These are phyloP conservation scores for Metalampra italica DNA, from an alignment of 2,888 invertebrate genomes.

Conservation along the genomic window DNA sequence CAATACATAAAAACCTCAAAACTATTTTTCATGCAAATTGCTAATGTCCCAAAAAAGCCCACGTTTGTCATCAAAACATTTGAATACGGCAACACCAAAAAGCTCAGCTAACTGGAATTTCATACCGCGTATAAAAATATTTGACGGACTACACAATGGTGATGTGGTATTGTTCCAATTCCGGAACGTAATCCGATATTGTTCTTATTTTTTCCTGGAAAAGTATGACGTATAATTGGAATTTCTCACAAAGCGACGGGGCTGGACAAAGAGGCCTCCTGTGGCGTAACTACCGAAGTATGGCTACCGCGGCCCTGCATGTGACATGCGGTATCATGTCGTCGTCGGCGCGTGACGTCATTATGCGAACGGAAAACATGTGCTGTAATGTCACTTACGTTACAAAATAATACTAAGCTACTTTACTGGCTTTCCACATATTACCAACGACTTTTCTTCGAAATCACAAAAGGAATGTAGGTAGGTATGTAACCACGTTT, in stretches of 20 bases:
- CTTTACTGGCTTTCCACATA: no score
- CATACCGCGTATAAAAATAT: constrained; percentile 14
- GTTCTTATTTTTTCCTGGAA: constrained; percentile 26
- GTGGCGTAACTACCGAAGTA: background rate
- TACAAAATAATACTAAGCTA: no score
- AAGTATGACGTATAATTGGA: constrained; percentile 56
- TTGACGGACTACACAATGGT: constrained; percentile 28
- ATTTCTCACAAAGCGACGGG: constrained; percentile 49
- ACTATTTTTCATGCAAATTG: no score
- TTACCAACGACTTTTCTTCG: no score
- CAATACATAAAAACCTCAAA: no score
- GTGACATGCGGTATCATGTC: constrained; percentile 8
- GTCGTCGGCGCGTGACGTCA: background rate
- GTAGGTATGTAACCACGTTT: no score
- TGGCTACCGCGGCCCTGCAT: constrained; percentile 10
- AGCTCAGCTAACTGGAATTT: background rate
- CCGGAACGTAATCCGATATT: constrained; percentile 33
- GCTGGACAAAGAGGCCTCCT: constrained; percentile 35
- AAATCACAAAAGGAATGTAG: no score
- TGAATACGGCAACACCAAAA: background rate
- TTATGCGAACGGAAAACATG: no score
- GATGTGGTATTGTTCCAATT: constrained; percentile 37
- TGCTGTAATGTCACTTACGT: no score
- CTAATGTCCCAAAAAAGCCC: no score
- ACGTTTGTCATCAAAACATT: background rate